Percentiles rank a stretch among this genome's conserved stretches.
phyloP scores from a whole-genome alignment of 2,113 vertebrate genomes.

The Bujurquina vittata region DNA sequence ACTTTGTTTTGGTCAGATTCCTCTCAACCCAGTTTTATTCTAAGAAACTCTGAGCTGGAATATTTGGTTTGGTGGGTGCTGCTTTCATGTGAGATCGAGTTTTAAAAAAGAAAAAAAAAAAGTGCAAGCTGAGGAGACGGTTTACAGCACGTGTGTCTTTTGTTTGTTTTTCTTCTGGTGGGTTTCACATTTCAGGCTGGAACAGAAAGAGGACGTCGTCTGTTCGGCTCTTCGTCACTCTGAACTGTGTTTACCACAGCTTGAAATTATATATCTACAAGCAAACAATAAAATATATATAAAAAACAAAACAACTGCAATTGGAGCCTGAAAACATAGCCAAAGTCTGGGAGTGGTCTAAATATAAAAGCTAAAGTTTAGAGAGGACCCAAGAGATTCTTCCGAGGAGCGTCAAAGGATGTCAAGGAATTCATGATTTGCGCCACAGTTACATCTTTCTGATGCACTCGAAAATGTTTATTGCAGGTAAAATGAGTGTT shows the following conservation, averaged over 20 bases:
- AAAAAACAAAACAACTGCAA: neutral
- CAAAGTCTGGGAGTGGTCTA: no score
- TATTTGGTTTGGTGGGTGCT: conserved; percentile 8
- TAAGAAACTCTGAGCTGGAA: conserved; percentile 3
- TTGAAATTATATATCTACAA: conserved; percentile 8
- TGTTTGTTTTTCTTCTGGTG: neutral
- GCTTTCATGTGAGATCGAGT: conserved; percentile 26
- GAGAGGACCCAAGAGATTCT: no score
- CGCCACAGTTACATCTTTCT: no score
- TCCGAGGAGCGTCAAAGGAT: no score
- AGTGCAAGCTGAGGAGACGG: neutral
- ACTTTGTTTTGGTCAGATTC: conserved; percentile 45
- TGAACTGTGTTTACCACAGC: conserved; percentile 17
- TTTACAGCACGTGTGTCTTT: neutral
- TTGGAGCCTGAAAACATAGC: neutral
- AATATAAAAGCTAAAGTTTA: no score
- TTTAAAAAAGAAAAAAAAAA: neutral
- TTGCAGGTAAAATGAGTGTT: no score
- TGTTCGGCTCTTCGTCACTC: neutral
- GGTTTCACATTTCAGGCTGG: neutral
- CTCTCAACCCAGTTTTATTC: neutral
- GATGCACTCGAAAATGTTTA: no score
- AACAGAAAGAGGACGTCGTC: neutral
- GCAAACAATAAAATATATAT: conserved; percentile 4
- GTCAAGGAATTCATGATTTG: no score